Evolutionary conservation across 1,140 invertebrate species (phyloP), one percentile per base, ranked within the genome.

Genomic region (Catajapyx aquilonaris): DNA sequence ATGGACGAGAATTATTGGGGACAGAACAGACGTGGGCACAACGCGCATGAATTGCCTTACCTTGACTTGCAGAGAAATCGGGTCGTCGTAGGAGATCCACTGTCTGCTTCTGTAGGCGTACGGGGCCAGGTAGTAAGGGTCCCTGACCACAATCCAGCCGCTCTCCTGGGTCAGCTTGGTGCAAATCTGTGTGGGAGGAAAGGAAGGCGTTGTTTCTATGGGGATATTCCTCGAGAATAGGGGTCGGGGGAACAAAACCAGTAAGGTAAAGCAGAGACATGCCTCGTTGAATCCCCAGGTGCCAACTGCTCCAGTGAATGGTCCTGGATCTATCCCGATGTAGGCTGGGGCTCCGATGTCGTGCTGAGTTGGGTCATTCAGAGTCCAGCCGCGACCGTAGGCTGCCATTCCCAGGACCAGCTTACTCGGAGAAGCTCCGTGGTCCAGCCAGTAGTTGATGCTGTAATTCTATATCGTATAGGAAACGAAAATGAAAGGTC

Each of bases 11-110:
- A n/a, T n/a, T n/a, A n/a, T n/a, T n/a, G n/a, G n/a, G n/a, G n/a
- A n/a, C n/a, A n/a, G n/a, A n/a, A n/a, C n/a, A n/a, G n/a, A n/a
- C n/a, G n/a, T n/a, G n/a, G n/a, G n/a, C n/a, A n/a, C n/a, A n/a
- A n/a, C n/a, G n/a, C n/a, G n/a, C n/a, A n/a, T n/a, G n/a, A n/a
- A n/a, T n/a, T n/a, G n/a, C n/a, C n/a, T n/a, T n/a, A n/a, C n/a
- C 47, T 60, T 60, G 20, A 48, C 40, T 30, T 46, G 39, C 23
- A 60, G 51, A 28, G 49, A 54, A 13, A 48, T 45, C 19, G 47
- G 44, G 44, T 62, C 61, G 42, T 62, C 60, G 38, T 52, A 63
- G n/a, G 46, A 47, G 7, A 62, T 52, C 61, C 61, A 64, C 44
- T 61, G 54, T 32, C 52, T 54, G 13, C 50, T 58, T 28, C 51